phyloP scores from a whole-genome alignment of 2,797 vertebrate species.

The Tragopan temminckii region DNA sequence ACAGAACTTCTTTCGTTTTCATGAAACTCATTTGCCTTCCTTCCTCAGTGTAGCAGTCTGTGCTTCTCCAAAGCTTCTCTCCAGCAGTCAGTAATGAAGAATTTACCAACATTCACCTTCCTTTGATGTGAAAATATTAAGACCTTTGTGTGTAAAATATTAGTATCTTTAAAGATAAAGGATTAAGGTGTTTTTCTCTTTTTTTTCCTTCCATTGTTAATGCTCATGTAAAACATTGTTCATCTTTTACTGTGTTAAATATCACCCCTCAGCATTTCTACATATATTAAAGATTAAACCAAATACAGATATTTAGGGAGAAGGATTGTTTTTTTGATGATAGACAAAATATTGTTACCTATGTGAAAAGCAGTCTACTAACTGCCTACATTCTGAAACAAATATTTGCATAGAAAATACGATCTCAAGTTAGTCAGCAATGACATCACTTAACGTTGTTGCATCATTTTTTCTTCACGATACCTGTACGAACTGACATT shows the following conservation, averaged over 20 bases:
- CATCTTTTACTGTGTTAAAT: not conserved
- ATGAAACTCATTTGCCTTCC: not conserved
- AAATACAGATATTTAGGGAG: not conserved
- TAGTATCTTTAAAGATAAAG: not conserved
- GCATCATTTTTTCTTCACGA: not conserved
- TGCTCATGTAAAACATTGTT: not conserved
- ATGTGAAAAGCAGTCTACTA: not conserved
- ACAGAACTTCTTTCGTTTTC: not conserved
- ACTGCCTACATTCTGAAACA: not conserved
- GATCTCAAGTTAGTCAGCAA: not conserved
- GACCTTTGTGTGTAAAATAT: not conserved
- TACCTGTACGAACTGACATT: not conserved
- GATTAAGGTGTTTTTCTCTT: not conserved
- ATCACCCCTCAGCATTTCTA: not conserved
- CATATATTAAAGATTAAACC: not conserved
- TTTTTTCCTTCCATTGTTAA: not conserved
- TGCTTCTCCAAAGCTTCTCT: not conserved
- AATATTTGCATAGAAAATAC: not conserved
- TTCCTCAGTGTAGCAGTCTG: not conserved
- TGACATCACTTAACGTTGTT: not conserved
- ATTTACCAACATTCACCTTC: not conserved
- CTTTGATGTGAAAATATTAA: not conserved
- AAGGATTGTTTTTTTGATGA: not conserved
- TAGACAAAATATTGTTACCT: not conserved
- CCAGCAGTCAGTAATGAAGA: not conserved